Conservation (phyloP, 2,113 vertebrate genomes). For the Tragelaphus buxtoni region DNA sequence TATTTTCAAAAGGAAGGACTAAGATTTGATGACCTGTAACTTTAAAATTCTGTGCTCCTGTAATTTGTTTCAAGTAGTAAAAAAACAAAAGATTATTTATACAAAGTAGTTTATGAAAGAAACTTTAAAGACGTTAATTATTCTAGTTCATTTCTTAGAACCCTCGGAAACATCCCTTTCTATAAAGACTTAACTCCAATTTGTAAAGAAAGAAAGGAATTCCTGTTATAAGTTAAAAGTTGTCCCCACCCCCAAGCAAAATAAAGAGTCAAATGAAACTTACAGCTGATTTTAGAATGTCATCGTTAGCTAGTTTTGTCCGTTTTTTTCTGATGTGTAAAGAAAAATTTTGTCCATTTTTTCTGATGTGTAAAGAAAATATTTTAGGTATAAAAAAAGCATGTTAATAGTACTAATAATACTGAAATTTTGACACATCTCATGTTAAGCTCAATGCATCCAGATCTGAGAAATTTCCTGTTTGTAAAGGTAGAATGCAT, state of each 20-base stretch:
- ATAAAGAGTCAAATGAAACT: slow-evolving; percentile 7
- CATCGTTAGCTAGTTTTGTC: slow-evolving; percentile 6
- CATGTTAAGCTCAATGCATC: neutral
- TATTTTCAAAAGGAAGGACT: neutral
- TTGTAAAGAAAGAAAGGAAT: slow-evolving; percentile 46
- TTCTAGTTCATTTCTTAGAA: slow-evolving; percentile 12
- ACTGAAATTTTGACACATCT: neutral
- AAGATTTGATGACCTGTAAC: neutral
- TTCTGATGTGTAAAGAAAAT: neutral
- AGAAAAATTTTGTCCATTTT: neutral
- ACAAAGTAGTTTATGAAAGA: neutral
- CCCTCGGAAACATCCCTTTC: slow-evolving; percentile 34
- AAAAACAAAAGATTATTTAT: neutral
- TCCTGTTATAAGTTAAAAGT: slow-evolving; percentile 33
- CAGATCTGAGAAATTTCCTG: neutral
- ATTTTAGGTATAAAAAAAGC: neutral
- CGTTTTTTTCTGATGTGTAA: neutral
- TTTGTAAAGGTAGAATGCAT: slow-evolving; percentile 19
- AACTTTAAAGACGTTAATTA: slow-evolving; percentile 13
- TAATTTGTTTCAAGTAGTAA: neutral
- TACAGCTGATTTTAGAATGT: slow-evolving; percentile 12
- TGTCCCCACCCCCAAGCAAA: slow-evolving; percentile 9
- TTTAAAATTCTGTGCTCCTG: neutral
- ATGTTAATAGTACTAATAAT: neutral
- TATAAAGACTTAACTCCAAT: neutral